Evolutionary conservation across 2,113 vertebrate genomes (phyloP).

Genomic region (Bos javanicus): DNA sequence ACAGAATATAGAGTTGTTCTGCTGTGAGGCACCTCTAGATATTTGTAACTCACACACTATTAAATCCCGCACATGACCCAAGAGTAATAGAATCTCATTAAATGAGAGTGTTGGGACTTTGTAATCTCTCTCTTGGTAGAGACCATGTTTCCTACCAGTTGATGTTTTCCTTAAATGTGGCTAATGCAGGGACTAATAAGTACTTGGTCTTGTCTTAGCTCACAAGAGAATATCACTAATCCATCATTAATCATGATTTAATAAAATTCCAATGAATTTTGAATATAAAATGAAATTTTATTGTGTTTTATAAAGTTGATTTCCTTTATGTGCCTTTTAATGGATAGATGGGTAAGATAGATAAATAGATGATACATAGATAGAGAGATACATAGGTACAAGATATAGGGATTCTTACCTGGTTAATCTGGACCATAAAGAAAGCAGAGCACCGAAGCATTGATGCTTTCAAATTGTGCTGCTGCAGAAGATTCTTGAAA

Average conservation of each 20-base stretch:
- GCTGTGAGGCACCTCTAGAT: background rate
- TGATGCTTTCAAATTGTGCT: background rate
- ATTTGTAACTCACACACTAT: background rate
- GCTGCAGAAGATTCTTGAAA: background rate
- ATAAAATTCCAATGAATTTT: background rate
- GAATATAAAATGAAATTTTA: background rate
- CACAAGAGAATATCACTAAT: background rate
- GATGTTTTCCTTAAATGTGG: background rate
- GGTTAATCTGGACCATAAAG: background rate
- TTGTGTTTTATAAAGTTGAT: background rate
- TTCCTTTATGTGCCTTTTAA: background rate
- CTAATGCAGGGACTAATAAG: background rate
- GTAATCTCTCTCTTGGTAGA: background rate
- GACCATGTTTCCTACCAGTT: background rate
- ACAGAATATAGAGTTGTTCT: background rate
- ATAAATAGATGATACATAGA: background rate
- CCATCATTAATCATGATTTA: background rate
- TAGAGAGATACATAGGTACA: no score
- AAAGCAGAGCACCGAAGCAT: background rate
- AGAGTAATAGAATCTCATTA: background rate
- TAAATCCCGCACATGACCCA: background rate
- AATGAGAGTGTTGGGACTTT: background rate
- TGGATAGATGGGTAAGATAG: background rate
- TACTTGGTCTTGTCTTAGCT: background rate
- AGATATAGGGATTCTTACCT: background rate